A percentile compares a stretch with the other conserved stretches of the same genome.
phyloP scores from a whole-genome alignment of 2,888 invertebrate genomes.

The Aspidiotus rigidus region DNA sequence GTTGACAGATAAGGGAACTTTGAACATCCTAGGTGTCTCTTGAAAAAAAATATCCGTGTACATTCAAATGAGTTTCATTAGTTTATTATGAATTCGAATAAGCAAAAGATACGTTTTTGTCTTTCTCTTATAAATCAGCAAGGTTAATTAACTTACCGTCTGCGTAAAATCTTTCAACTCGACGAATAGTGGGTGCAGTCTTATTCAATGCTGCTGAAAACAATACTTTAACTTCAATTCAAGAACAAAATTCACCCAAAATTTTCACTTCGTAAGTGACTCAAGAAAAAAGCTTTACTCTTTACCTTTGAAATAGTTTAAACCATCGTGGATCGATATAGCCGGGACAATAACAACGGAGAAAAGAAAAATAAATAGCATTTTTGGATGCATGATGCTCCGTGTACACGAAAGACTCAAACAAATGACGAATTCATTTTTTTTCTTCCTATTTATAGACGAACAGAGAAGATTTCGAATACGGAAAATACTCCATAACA shows the following conservation, averaged over 20 bases:
- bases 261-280: background rate
- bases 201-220: constrained; percentile 13
- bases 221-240: background rate
- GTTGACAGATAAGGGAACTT: constrained; percentile 8
- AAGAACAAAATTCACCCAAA: background rate
- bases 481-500: too few relatives aligned
- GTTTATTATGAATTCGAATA: too few relatives aligned
- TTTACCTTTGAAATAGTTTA: constrained; percentile 32
- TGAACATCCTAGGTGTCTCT: constrained; percentile 11
- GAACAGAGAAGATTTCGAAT: too few relatives aligned
- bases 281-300: background rate
- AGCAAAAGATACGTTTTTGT: too few relatives aligned
- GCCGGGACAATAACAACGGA: background rate
- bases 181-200: constrained; percentile 18
- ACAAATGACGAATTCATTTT: too few relatives aligned
- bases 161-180: constrained; percentile 24
- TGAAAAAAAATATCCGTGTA: background rate
- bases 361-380: background rate
- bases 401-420: too few relatives aligned
- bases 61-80: background rate
- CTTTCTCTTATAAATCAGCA: background rate
- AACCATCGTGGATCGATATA: constrained; percentile 18
- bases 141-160: constrained; percentile 17
- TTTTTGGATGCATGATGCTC: too few relatives aligned
- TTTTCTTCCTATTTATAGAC: too few relatives aligned